Percentiles rank a stretch among this genome's conserved stretches.
phyloP scores from a whole-genome alignment of 2,888 invertebrate species.

The Rhagonycha fulva region DNA sequence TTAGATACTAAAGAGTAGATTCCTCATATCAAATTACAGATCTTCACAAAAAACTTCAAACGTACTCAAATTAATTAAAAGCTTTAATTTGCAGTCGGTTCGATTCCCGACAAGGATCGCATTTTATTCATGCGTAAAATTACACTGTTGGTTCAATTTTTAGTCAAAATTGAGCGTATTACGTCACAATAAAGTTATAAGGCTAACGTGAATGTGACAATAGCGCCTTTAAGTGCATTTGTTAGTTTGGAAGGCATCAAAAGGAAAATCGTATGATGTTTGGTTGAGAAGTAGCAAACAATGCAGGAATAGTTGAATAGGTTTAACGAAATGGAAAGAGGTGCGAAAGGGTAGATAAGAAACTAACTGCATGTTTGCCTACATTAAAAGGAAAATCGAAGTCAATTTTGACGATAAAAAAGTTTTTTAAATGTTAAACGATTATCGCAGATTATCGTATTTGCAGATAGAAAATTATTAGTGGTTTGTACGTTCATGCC shows the following conservation, averaged over 20 bases:
- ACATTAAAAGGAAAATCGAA: neutral
- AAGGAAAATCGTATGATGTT: neutral
- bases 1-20: neutral
- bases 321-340: neutral
- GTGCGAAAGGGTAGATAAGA: neutral
- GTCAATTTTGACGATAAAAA: neutral
- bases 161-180: neutral
- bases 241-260: neutral
- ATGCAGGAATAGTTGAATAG: neutral
- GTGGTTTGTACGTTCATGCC: neutral
- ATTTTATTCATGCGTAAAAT: neutral
- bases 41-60: neutral
- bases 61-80: neutral
- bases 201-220: neutral
- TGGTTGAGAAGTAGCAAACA: neutral
- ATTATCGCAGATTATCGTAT: neutral
- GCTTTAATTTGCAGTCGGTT: neutral
- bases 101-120: neutral
- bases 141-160: neutral
- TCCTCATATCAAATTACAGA: neutral
- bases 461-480: neutral
- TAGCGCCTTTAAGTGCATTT: neutral
- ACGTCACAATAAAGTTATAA: neutral
- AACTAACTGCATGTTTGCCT: neutral
- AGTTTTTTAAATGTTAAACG: neutral